Conservation (phyloP, 2,888 invertebrate genomes). For the Fragum whitleyi region DNA sequence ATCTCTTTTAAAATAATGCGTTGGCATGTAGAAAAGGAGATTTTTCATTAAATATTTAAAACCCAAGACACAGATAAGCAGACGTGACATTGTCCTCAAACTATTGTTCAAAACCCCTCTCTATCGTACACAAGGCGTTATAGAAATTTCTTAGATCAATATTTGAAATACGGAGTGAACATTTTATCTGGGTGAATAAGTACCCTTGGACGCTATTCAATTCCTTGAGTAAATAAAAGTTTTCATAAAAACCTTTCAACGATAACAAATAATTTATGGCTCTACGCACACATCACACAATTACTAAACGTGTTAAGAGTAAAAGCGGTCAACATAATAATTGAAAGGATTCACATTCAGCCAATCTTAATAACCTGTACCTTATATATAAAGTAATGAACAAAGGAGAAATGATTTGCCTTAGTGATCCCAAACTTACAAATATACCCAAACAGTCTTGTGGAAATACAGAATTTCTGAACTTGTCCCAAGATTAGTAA, state of each 20-base stretch:
- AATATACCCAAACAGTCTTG: no score
- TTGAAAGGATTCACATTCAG: neutral
- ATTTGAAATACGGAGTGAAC: constrained; percentile 58
- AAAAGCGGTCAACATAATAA: constrained; percentile 7
- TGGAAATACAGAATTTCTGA: no score
- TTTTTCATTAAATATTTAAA: no score
- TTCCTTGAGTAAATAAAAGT: constrained; percentile 60
- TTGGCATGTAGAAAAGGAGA: no score
- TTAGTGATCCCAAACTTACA: no score
- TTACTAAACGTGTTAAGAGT: constrained; percentile 45
- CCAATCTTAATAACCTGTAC: neutral
- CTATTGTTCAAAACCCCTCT: constrained; percentile 37
- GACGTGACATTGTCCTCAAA: constrained; percentile 10
- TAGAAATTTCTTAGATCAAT: constrained; percentile 61
- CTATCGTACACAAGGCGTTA: constrained; percentile 53
- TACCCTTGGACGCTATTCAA: constrained; percentile 59
- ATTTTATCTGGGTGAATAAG: constrained; percentile 56
- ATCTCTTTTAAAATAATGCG: no score
- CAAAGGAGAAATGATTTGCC: no score
- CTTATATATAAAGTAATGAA: no score
- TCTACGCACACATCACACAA: constrained; percentile 18
- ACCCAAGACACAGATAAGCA: constrained; percentile 9
- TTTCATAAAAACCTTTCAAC: constrained; percentile 62
- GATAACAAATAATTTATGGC: constrained; percentile 52
- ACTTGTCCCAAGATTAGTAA: no score